Evolutionary conservation across 2,888 invertebrate species (phyloP).

Genomic region (Liopterus haemorrhoidalis): DNA sequence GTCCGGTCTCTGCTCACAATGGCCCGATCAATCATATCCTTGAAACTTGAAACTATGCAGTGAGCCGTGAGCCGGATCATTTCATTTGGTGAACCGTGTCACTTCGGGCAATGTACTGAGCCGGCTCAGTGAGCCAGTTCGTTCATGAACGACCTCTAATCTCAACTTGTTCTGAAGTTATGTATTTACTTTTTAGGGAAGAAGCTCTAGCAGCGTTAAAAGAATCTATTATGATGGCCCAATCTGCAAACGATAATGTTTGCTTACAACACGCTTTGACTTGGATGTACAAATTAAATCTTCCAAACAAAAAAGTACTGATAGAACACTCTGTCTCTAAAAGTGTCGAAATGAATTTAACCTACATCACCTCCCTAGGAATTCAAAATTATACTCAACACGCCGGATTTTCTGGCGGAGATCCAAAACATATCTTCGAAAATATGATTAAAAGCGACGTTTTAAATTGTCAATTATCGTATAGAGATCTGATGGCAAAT

Average conservation of each 20-base stretch:
- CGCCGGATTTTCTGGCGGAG: conserved; percentile 62
- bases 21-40: too few relatives aligned
- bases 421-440: conserved; percentile 62
- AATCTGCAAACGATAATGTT: conserved; percentile 79
- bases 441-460: conserved; percentile 78
- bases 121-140: too few relatives aligned
- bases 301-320: conserved; percentile 52
- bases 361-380: conserved; percentile 67
- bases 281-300: conserved; percentile 66
- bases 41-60: too few relatives aligned
- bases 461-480: conserved; percentile 77
- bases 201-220: conserved; percentile 76
- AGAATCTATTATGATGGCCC: conserved; percentile 81
- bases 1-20: too few relatives aligned
- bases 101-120: too few relatives aligned
- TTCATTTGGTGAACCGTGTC: too few relatives aligned
- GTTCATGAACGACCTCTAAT: too few relatives aligned
- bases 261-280: conserved; percentile 80
- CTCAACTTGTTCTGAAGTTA: too few relatives aligned
- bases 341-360: conserved; percentile 61
- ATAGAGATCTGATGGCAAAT: conserved; percentile 73
- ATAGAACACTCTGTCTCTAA: conserved; percentile 65
- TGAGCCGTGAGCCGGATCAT: too few relatives aligned
- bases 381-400: conserved; percentile 73
- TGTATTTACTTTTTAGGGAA: conserved; percentile 49